These are phyloP conservation scores for Myotis lucifugus DNA, from an alignment of 2,113 vertebrate species.

Conservation along the genomic window DNA sequence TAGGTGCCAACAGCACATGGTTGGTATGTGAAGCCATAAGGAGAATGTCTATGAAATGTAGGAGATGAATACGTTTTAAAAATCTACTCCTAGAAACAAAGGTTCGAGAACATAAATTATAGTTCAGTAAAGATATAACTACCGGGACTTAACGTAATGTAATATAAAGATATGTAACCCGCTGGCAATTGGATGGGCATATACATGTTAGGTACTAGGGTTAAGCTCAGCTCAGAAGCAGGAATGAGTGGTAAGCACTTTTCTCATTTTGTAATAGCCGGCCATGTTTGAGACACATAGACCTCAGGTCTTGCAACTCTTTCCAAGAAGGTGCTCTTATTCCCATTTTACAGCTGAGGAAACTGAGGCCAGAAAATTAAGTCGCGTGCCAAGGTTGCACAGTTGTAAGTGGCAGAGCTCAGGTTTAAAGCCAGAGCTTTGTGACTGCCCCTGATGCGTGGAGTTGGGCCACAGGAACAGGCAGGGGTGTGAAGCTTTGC, in stretches of 20 bases:
- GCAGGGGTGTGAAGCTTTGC: background rate
- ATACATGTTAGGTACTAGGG: background rate
- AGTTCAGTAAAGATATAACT: background rate
- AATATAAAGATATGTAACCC: background rate
- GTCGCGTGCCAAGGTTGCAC: background rate
- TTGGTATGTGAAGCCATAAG: background rate
- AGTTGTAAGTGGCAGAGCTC: background rate
- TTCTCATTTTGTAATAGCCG: background rate
- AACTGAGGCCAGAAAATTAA: background rate
- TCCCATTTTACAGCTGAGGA: background rate
- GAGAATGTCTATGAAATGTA: background rate
- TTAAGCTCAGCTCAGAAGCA: background rate
- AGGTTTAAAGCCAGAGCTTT: background rate
- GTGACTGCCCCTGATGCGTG: background rate
- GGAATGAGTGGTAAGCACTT: background rate
- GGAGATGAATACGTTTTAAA: background rate
- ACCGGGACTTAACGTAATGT: background rate
- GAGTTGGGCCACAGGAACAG: background rate
- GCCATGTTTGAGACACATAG: accelerated
- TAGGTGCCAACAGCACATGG: background rate
- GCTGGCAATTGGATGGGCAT: background rate
- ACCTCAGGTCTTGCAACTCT: background rate
- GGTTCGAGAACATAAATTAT: background rate
- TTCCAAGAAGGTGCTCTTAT: background rate
- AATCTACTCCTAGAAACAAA: background rate